Base-by-base conservation (phyloP, 92 coral and sea anemone genomes). In the Zoanthus gigantus region DNA sequence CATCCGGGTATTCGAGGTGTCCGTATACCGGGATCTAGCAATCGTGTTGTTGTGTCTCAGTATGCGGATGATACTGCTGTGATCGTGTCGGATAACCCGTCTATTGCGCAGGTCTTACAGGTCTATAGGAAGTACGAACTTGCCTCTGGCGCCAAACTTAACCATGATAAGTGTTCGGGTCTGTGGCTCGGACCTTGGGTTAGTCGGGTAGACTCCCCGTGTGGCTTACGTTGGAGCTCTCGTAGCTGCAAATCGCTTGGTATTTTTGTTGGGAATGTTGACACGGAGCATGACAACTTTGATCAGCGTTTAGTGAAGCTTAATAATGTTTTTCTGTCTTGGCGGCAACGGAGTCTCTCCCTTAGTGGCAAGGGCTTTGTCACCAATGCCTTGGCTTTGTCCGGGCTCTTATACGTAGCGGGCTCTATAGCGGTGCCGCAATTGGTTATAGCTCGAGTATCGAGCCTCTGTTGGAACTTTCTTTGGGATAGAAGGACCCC, bases 41-140 rank as follows among this genome's bases (percentile, higher is more conserved):
- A 8, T 52, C 16, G 17, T 9, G 58, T 8, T 45, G 71, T 29
- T 34, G 7, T 68, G n/a, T 81, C 86, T 3, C 73, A 56, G 31
- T 81, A 56, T n/a, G 75, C 86, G 5, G 86, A 81, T n/a, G 87
- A 83, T 45, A 83, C 87, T 29, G 66, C 86, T 29, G 29, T 58
- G 17, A n/a, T 82, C 30, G 76, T 82, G 0, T n/a, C 54, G 9
- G 60, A 72, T 50, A 77, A 82, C 77, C 11, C 0, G 11, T 23
- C 87, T 42, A 67, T 67, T 8, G 4, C 13, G 29, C 52, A 23
- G 13, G 23, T 83, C 12, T 65, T 83, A 0, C 68, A 60, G 16
- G 68, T 60, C 5, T 60, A 60, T 17, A 5, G 68, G 14, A 8
- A 60, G 16, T 60, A 7, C 1, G 68, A 60, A 13, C 23, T 8